Evolutionary conservation across 2,797 vertebrate species (phyloP).

Genomic region (Galaxias olidus): DNA sequence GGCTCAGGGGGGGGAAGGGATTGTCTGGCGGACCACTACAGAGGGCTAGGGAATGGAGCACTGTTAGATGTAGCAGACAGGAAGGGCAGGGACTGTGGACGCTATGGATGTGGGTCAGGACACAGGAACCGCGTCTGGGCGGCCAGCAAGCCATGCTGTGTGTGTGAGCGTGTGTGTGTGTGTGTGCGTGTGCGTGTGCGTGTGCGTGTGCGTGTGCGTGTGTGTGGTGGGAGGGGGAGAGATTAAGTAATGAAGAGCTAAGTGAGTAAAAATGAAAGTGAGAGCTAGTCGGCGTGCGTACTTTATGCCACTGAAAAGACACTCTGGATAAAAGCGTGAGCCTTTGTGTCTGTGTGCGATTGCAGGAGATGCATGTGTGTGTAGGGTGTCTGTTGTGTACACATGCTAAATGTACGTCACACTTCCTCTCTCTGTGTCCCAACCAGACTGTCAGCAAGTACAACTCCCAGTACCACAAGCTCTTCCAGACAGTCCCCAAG

Average conservation of each 20-base stretch:
- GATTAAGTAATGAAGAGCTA: too few species aligned
- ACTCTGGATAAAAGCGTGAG: too few species aligned
- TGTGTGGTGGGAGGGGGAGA: too few species aligned
- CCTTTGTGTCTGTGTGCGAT: too few species aligned
- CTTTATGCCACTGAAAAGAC: too few species aligned
- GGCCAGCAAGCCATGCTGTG: background rate
- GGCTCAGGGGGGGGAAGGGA: background rate
- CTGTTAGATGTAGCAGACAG: constrained; percentile 41
- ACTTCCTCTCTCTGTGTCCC: constrained; percentile 31
- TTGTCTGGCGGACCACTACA: constrained; percentile 5
- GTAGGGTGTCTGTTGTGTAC: too few species aligned
- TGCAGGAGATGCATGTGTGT: too few species aligned
- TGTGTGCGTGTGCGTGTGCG: background rate
- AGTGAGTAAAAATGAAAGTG: too few species aligned
- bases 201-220: too few species aligned
- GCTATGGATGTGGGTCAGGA: background rate
- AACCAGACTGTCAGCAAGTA: constrained; percentile 85
- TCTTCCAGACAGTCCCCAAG: constrained; percentile 90
- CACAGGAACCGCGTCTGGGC: constrained; percentile 8
- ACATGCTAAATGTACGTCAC: too few species aligned
- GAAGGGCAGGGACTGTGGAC: constrained; percentile 28
- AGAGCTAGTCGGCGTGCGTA: too few species aligned
- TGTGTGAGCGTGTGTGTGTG: constrained; percentile 7
- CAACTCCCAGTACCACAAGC: constrained; percentile 94
- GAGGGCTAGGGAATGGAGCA: background rate